Evolutionary conservation across 2,888 invertebrate species (phyloP), one percentile per base, ranked within the genome.

Genomic region (Seira ritae): DNA sequence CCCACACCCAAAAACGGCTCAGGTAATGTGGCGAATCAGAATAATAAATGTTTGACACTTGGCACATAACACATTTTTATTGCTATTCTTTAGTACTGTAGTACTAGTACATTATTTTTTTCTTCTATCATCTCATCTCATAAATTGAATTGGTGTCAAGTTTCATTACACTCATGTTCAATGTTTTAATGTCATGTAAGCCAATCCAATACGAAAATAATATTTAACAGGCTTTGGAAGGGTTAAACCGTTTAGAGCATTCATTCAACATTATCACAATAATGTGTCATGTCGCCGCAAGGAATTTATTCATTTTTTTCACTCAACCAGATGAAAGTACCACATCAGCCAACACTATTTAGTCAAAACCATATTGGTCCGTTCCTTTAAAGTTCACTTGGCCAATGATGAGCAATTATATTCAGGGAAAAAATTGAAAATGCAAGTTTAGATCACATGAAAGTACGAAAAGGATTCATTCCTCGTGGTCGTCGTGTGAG

Each of bases 61-160:
- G 42, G 42, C 42, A 42, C 42, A 42, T 42, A 8, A 42, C 42
- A 42, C 42, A 12, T 42, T 42, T 42, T 42, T 42, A 42, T 42
- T 42, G 42, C 12, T 42, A 42, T 42, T 42, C 12, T 12, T n/a
- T n/a, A n/a, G 42, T 42, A 42, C 12, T 12, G 42, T 12, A 42
- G n/a, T 42, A 42, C 42, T 42, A n/a, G n/a, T n/a, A 8, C 42
- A 12, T 42, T 42, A 42, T 8, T 42, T 42, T 42, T 42, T 42
- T 42, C 12, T 42, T 8, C 42, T 42, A 42, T 6, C 12, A 42
- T n/a, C n/a, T 42, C 42, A 42, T 42, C 42, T 42, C 42, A 42
- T 42, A 80, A 80, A 80, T 74, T 80, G 80, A 74, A 80, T 80
- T 70, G 65, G 80, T 80, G 80, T 80, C 80, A 80, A 74, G 69